Conservation (phyloP, 2,888 invertebrate species). For the Harpalus rufipes region DNA sequence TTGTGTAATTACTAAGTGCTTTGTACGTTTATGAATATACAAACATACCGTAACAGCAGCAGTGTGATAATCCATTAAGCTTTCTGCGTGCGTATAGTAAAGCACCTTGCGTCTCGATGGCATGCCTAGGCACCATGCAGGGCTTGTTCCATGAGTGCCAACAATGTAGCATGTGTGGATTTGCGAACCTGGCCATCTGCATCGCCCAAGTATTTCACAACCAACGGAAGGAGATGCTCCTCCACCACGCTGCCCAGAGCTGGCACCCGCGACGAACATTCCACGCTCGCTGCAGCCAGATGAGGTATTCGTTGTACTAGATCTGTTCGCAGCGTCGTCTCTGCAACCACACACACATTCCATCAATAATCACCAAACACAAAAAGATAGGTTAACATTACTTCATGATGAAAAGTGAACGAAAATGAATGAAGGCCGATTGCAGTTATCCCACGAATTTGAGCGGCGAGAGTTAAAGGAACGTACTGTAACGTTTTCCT, state of each 20-base stretch:
- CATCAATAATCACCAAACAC: conserved; percentile 51
- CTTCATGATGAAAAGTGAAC: too few relatives aligned
- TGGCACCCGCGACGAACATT: conserved; percentile 76
- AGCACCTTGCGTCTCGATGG: conserved; percentile 83
- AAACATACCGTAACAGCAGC: conserved; percentile 78
- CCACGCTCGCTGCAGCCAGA: conserved; percentile 82
- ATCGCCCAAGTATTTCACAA: conserved; percentile 82
- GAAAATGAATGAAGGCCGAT: neutral
- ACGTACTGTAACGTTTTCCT: too few relatives aligned
- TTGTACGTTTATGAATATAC: neutral
- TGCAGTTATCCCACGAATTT: neutral
- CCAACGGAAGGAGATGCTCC: conserved; percentile 81
- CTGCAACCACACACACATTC: conserved; percentile 77
- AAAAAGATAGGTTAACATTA: too few relatives aligned
- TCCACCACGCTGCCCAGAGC: conserved; percentile 79
- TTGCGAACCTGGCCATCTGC: conserved; percentile 83
- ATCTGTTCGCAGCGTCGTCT: conserved; percentile 81
- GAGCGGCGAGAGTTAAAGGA: conserved; percentile 23
- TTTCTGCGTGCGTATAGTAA: conserved; percentile 79
- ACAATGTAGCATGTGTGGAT: conserved; percentile 82
- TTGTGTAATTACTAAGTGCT: conserved; percentile 18
- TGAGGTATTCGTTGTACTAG: conserved; percentile 84
- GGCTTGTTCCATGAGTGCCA: conserved; percentile 83
- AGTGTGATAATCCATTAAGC: conserved; percentile 78
- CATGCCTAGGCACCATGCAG: conserved; percentile 80